Evolutionary conservation across 2,797 vertebrate genomes (phyloP).

Genomic region (Pseudotriccus pelzelni): DNA sequence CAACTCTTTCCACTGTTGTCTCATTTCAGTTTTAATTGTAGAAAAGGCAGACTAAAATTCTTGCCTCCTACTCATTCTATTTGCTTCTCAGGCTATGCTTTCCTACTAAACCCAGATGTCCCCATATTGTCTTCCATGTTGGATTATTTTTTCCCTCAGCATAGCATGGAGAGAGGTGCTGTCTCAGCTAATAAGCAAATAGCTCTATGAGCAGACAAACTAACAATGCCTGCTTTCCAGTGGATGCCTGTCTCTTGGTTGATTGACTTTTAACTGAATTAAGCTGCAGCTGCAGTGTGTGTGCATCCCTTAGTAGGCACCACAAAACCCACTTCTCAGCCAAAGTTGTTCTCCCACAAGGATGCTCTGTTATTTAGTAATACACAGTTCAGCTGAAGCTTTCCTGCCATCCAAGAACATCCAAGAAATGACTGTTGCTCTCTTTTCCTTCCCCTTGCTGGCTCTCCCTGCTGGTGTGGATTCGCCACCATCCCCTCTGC

Average conservation of each 20-base stretch:
- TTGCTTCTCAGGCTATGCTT: neutral
- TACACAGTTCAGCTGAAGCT: neutral
- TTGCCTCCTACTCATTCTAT: neutral
- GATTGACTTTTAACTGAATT: slow-evolving; percentile 7
- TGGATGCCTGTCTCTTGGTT: neutral
- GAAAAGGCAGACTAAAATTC: neutral
- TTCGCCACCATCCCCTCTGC: neutral
- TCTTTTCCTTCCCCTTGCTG: neutral
- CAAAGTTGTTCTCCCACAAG: neutral
- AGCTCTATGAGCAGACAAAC: neutral
- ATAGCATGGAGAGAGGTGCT: neutral
- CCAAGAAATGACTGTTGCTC: neutral
- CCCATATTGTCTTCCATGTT: neutral
- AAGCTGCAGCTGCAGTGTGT: neutral
- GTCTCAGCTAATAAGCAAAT: slow-evolving; percentile 14
- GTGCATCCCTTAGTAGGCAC: neutral
- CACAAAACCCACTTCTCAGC: neutral
- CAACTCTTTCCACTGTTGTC: neutral
- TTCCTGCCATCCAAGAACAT: neutral
- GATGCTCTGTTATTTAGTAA: neutral
- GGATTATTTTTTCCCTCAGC: neutral
- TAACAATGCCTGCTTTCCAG: neutral
- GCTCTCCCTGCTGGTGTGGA: neutral
- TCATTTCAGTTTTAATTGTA: neutral
- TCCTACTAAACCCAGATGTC: neutral